Conservation (phyloP, 2,888 invertebrate species). For the Sphecodes monilicornis region DNA sequence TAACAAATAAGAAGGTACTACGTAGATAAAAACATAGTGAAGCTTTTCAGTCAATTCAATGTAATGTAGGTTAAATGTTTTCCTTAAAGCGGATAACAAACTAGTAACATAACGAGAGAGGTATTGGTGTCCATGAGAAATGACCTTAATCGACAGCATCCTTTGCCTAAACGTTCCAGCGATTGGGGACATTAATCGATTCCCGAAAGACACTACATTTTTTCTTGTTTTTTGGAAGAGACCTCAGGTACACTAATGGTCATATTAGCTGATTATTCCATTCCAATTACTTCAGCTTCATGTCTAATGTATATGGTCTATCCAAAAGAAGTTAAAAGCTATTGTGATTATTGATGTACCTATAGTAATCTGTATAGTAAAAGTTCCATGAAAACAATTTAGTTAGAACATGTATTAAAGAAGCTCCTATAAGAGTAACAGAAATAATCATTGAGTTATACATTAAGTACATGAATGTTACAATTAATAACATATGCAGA, state of each 20-base stretch:
- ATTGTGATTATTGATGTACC: no score
- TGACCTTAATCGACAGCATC: conserved; percentile 4
- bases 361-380: no score
- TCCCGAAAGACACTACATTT: neutral
- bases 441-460: no score
- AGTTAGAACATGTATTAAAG: no score
- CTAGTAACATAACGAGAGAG: neutral
- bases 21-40: neutral
- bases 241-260: neutral
- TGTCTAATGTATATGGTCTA: neutral
- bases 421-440: no score
- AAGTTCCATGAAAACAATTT: no score
- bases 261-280: neutral
- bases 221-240: neutral
- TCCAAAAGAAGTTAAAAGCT: neutral
- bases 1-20: no score
- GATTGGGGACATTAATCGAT: conserved; percentile 6
- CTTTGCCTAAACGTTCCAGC: conserved; percentile 1
- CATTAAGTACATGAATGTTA: no score
- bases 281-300: neutral
- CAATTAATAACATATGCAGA: no score
- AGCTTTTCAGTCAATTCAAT: neutral
- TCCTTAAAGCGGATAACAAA: neutral
- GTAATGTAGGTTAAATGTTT: neutral
- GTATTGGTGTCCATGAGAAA: neutral